Conservation (phyloP, 2,113 vertebrate genomes). For the Halichoeres trimaculatus region DNA sequence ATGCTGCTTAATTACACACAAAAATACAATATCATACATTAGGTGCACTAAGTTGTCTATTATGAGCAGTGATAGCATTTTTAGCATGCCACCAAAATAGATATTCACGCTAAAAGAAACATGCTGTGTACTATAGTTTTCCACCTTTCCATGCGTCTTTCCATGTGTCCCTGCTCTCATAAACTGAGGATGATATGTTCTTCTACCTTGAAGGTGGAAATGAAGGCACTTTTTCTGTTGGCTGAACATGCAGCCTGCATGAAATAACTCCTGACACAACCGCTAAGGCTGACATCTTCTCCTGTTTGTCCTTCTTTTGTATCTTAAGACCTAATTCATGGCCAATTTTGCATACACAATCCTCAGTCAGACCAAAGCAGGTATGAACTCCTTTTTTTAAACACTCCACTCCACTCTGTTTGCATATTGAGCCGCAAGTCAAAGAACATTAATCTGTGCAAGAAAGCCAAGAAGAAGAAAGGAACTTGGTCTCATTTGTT, state of each 20-base stretch:
- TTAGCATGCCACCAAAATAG: constrained; percentile 38
- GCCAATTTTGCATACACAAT: not conserved
- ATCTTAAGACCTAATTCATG: constrained; percentile 13
- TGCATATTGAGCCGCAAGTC: no score
- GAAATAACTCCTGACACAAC: constrained; percentile 72
- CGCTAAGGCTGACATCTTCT: constrained; percentile 42
- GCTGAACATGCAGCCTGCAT: constrained; percentile 75
- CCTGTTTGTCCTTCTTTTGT: constrained; percentile 13
- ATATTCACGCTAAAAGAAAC: constrained; percentile 22
- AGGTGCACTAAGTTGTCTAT: constrained; percentile 9
- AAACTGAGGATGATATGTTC: constrained; percentile 72
- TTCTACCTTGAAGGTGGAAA: constrained; percentile 64
- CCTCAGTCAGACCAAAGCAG: no score
- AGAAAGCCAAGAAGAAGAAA: no score
- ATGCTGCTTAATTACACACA: constrained; percentile 19
- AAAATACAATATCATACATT: not conserved
- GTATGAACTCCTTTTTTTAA: no score
- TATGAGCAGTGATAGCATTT: constrained; percentile 1
- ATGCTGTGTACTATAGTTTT: constrained; percentile 52
- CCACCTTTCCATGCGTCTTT: constrained; percentile 68
- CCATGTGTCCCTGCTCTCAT: constrained; percentile 72
- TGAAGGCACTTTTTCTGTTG: constrained; percentile 62
- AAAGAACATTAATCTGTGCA: no score
- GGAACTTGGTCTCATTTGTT: no score
- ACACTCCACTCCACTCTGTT: no score